These are phyloP conservation scores for Glomeris marginata DNA, from an alignment of 2,888 invertebrate genomes.

Conservation along the genomic window DNA sequence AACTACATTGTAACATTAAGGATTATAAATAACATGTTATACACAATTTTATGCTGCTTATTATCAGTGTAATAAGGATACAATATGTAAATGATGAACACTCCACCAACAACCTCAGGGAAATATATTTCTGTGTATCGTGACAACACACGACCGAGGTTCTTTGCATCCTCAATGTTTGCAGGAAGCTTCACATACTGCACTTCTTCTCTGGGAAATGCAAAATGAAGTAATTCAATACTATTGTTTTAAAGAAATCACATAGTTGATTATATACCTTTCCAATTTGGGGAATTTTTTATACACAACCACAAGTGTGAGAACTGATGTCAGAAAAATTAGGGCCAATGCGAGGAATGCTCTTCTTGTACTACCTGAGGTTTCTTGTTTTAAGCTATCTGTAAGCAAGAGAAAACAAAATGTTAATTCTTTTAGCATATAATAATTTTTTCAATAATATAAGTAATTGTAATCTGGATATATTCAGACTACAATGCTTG, in stretches of 20 bases:
- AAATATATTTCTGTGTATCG: conserved; percentile 87
- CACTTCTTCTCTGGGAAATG: conserved; percentile 58
- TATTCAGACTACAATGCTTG: no score
- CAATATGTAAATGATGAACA: conserved; percentile 89
- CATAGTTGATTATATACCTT: background rate
- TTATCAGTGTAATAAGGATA: conserved; percentile 52
- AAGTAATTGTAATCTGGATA: no score
- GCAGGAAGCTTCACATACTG: conserved; percentile 75
- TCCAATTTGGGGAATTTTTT: conserved; percentile 10
- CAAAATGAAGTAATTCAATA: conserved; percentile 12
- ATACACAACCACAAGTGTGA: conserved; percentile 5
- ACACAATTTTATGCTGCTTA: background rate
- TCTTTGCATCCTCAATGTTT: conserved; percentile 91
- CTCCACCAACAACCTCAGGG: conserved; percentile 75
- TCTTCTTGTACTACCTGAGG: conserved; percentile 1
- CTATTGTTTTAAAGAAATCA: conserved; percentile 19
- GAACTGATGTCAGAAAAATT: conserved; percentile 5
- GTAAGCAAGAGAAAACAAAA: no score
- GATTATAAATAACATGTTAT: background rate
- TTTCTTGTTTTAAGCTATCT: background rate
- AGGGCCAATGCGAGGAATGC: conserved; percentile 4
- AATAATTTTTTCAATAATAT: no score
- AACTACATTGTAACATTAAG: conserved; percentile 38
- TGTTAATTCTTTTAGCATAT: no score
- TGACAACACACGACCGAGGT: conserved; percentile 75